Conservation (phyloP, 2,888 invertebrate genomes). For the Steinernema scapterisci region DNA sequence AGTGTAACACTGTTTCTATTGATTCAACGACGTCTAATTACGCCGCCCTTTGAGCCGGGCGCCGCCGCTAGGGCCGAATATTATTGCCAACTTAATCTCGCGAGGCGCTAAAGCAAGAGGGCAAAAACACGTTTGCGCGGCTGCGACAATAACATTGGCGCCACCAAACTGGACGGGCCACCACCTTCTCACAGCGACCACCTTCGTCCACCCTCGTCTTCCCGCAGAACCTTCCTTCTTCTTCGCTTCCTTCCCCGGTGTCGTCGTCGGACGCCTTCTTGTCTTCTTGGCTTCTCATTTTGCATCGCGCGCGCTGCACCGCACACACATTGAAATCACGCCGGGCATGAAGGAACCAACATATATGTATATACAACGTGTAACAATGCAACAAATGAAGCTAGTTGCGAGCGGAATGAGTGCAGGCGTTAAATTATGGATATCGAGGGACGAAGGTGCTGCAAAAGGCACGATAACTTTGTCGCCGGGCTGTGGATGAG, state of each 20-base stretch:
- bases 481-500: neutral
- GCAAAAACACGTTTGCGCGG: slow-evolving; percentile 20
- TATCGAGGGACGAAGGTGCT: slow-evolving; percentile 15
- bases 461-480: slow-evolving; percentile 8
- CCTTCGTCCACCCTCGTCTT: too few species aligned
- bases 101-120: slow-evolving; percentile 22
- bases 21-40: slow-evolving; percentile 31
- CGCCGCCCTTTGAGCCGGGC: slow-evolving; percentile 27
- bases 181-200: neutral
- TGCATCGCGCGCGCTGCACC: slow-evolving; percentile 14
- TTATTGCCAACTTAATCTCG: slow-evolving; percentile 28
- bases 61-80: slow-evolving; percentile 22
- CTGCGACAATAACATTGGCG: slow-evolving; percentile 25
- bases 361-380: neutral
- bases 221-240: neutral
- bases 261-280: neutral
- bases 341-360: too few species aligned
- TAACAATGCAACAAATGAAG: slow-evolving; percentile 30
- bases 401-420: slow-evolving; percentile 14
- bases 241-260: too few species aligned
- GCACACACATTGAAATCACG: neutral
- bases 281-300: neutral
- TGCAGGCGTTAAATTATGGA: slow-evolving; percentile 29
- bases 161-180: slow-evolving; percentile 6
- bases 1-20: slow-evolving; percentile 32